These are phyloP conservation scores for Ptyas mucosa DNA, from an alignment of 2,113 vertebrate genomes.

Conservation along the genomic window DNA sequence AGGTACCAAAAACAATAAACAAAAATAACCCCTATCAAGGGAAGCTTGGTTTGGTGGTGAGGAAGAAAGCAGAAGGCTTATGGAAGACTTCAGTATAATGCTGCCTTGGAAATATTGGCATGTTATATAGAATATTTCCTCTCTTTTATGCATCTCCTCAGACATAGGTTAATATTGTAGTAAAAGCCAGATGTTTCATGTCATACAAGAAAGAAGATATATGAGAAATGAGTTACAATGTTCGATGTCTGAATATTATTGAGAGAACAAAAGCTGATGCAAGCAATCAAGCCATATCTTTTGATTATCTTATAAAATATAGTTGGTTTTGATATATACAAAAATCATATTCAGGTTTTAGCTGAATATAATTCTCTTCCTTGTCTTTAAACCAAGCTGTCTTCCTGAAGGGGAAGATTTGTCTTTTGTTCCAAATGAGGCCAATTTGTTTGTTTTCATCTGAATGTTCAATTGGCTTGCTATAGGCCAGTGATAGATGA, in stretches of 20 bases:
- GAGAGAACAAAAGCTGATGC: neutral
- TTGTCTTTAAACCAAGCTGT: constrained; percentile 51
- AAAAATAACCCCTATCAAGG: neutral
- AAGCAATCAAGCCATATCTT: neutral
- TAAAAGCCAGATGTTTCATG: neutral
- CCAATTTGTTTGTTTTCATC: constrained; percentile 65
- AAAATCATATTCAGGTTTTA: constrained; percentile 10
- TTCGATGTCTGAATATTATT: constrained; percentile 7
- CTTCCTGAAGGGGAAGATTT: constrained; percentile 57
- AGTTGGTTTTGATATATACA: neutral
- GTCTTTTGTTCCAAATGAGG: constrained; percentile 43
- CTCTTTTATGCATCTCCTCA: neutral
- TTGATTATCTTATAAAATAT: neutral
- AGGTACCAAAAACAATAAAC: neutral
- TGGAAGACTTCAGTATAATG: neutral
- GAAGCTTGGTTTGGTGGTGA: neutral
- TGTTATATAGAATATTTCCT: constrained; percentile 18
- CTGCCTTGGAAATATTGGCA: constrained; percentile 3
- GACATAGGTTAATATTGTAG: neutral
- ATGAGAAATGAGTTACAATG: neutral
- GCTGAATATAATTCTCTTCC: constrained; percentile 33
- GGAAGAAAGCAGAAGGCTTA: neutral
- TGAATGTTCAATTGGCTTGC: constrained; percentile 58
- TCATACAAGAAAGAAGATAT: neutral
- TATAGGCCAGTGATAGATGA: constrained; percentile 48